Percentiles rank a stretch among this genome's conserved stretches.
Evolutionary conservation across 2,113 vertebrate genomes (phyloP).

Genomic region (Rhadina sibilatrix): DNA sequence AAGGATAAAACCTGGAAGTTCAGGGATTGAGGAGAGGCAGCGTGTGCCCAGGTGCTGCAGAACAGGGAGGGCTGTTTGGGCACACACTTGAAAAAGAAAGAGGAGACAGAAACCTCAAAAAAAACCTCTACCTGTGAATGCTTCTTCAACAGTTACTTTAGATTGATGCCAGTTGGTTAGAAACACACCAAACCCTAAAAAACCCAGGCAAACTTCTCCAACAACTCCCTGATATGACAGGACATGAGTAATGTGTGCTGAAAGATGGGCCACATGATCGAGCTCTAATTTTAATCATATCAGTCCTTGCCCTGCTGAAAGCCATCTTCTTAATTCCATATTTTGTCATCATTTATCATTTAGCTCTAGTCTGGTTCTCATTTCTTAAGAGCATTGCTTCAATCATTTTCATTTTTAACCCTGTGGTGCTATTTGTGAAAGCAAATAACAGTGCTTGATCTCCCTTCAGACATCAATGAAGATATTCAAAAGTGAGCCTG

Average conservation of each 20-base stretch:
- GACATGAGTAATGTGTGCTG: neutral
- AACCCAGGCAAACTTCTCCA: neutral
- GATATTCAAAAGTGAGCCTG: neutral
- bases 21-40: neutral
- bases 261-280: neutral
- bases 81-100: neutral
- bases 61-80: neutral
- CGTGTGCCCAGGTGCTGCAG: neutral
- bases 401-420: neutral
- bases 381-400: neutral
- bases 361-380: neutral
- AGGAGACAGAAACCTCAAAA: neutral
- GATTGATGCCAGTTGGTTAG: neutral
- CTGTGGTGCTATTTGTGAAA: neutral
- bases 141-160: neutral
- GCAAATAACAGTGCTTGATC: neutral
- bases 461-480: neutral
- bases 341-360: neutral
- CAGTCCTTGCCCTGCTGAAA: neutral
- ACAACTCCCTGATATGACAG: neutral
- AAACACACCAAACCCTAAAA: neutral
- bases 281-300: neutral
- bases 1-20: neutral
- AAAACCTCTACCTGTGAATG: neutral
- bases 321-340: neutral